A percentile compares a stretch with the other conserved stretches of the same genome.
Conservation (phyloP, 2,113 vertebrate genomes). For the Rattus norvegicus region DNA sequence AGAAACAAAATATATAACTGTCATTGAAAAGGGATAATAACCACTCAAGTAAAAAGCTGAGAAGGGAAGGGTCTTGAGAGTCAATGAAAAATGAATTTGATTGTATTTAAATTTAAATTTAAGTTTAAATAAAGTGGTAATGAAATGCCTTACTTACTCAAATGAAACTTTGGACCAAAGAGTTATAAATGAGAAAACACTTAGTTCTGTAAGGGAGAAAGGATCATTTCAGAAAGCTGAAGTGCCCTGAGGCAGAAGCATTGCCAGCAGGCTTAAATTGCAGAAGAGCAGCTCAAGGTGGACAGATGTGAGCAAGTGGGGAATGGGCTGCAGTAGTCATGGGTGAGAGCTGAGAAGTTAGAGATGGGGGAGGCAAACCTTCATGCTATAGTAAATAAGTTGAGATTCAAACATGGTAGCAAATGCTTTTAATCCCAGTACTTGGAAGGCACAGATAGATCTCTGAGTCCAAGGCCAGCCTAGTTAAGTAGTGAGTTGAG, state of each 20-base stretch:
- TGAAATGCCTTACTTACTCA: neutral
- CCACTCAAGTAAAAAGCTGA: neutral
- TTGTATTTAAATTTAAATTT: neutral
- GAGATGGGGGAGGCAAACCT: neutral
- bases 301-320: neutral
- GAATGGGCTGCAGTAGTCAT: accelerated
- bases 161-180: neutral
- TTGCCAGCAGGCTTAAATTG: neutral
- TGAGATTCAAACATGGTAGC: neutral
- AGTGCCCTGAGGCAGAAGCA: neutral
- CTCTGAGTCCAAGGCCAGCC: neutral
- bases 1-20: neutral
- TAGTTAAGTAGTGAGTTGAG: neutral
- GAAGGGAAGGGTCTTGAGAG: neutral
- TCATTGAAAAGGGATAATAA: neutral
- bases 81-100: neutral
- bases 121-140: neutral
- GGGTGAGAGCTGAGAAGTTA: neutral
- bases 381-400: neutral
- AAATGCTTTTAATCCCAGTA: neutral
- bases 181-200: neutral
- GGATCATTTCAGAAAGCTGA: neutral
- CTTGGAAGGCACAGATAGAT: neutral
- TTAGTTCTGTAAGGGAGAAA: neutral
- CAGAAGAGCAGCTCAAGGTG: neutral